Conservation (phyloP, 1,140 invertebrate genomes). For the Megalopta genalis region DNA sequence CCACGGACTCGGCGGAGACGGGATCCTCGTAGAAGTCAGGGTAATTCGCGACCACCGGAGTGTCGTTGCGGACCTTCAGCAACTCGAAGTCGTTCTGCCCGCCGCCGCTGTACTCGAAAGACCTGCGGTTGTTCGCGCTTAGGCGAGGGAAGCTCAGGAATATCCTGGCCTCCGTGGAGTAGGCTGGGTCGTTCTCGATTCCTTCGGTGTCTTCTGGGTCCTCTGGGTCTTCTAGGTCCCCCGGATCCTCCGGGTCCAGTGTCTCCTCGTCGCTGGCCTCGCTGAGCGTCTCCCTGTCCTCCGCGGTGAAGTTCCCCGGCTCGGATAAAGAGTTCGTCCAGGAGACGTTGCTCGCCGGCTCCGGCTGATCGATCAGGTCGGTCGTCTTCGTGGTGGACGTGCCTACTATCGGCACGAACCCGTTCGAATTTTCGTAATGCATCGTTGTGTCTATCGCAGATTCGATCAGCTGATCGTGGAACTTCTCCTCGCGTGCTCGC, state of each 20-base stretch:
- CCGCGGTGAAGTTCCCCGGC: neutral
- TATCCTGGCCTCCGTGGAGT: slow-evolving; percentile 73
- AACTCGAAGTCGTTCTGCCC: slow-evolving; percentile 74
- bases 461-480: slow-evolving; percentile 18
- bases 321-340: neutral
- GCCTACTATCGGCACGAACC: slow-evolving; percentile 72
- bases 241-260: no score
- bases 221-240: no score
- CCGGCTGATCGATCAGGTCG: neutral
- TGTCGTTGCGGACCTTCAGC: slow-evolving; percentile 75
- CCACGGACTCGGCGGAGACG: neutral
- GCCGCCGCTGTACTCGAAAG: slow-evolving; percentile 65
- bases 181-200: slow-evolving; percentile 67
- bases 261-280: neutral
- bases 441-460: slow-evolving; percentile 48
- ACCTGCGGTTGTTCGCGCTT: slow-evolving; percentile 61
- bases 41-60: slow-evolving; percentile 74
- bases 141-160: slow-evolving; percentile 65
- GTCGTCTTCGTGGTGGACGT: slow-evolving; percentile 1
- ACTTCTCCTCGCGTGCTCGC: slow-evolving; percentile 48
- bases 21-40: slow-evolving; percentile 69
- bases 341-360: neutral
- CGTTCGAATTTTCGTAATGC: slow-evolving; percentile 73
- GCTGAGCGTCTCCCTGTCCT: no score
- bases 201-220: slow-evolving; percentile 4